phyloP scores from a whole-genome alignment of 2,113 vertebrate genomes.

The Gnathonemus echidnorhynchus region DNA sequence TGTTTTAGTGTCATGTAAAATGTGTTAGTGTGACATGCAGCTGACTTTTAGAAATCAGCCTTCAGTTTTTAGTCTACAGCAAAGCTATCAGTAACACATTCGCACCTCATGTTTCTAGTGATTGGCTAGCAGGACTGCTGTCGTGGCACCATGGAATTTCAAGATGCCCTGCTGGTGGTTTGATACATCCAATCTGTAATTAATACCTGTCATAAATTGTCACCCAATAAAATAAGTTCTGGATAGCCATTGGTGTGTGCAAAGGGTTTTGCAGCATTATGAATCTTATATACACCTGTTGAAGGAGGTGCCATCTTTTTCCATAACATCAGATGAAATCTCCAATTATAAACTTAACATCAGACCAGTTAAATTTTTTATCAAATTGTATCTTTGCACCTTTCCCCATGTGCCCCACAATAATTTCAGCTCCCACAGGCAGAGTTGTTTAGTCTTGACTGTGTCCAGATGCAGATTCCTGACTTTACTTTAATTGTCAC shows the following conservation, averaged over 20 bases:
- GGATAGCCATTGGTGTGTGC: neutral
- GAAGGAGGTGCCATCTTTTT: neutral
- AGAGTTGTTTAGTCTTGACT: neutral
- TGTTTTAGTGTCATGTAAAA: constrained; percentile 1
- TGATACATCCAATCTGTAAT: neutral
- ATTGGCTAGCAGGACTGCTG: neutral
- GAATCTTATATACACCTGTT: neutral
- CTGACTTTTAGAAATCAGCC: neutral
- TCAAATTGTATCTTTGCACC: neutral
- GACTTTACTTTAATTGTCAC: neutral
- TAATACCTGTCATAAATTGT: neutral
- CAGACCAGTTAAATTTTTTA: neutral
- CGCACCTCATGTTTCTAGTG: neutral
- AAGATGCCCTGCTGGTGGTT: neutral
- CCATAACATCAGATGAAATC: neutral
- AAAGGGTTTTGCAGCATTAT: neutral
- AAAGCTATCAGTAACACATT: neutral
- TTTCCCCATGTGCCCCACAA: neutral
- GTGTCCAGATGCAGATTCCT: neutral
- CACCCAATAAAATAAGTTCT: neutral
- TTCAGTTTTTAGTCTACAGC: neutral
- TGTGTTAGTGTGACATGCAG: neutral
- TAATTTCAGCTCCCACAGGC: neutral
- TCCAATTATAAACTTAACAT: neutral
- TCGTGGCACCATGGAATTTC: neutral